phyloP scores from a whole-genome alignment of 2,888 invertebrate genomes.

The Julus scandinavius region DNA sequence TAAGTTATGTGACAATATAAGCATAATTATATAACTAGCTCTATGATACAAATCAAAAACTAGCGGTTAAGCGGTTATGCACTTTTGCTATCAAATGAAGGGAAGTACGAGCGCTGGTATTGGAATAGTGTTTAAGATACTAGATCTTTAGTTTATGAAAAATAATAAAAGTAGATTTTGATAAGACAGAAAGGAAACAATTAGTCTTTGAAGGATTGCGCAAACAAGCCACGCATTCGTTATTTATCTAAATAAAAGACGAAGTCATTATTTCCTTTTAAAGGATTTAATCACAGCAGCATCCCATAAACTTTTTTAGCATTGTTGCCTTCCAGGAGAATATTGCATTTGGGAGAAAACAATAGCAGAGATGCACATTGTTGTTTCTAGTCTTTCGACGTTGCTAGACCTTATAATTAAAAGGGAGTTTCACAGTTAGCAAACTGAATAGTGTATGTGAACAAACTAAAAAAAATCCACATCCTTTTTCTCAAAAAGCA shows the following conservation, averaged over 20 bases:
- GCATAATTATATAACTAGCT: too few relatives aligned
- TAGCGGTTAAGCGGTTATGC: too few relatives aligned
- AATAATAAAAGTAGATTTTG: not conserved
- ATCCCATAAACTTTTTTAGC: not conserved
- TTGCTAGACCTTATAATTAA: not conserved
- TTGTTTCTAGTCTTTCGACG: not conserved
- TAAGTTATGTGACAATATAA: too few relatives aligned
- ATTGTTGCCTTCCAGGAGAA: not conserved
- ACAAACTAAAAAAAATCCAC: not conserved
- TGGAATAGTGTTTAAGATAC: not conserved
- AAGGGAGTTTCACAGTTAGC: not conserved
- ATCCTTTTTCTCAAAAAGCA: not conserved
- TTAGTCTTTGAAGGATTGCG: slow-evolving; percentile 6
- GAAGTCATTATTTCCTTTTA: not conserved
- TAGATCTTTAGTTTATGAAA: not conserved
- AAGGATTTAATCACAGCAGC: slow-evolving; percentile 23
- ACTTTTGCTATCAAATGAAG: too few relatives aligned
- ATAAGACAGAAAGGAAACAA: slow-evolving; percentile 24
- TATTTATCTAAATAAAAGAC: slow-evolving; percentile 19
- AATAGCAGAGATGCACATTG: not conserved
- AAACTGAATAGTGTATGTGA: not conserved
- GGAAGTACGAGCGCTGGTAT: not conserved
- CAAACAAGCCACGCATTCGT: not conserved
- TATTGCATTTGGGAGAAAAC: not conserved
- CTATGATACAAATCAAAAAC: too few relatives aligned